These are phyloP conservation scores for Diarsia brunnea DNA, from an alignment of 2,888 invertebrate genomes.

Conservation along the genomic window DNA sequence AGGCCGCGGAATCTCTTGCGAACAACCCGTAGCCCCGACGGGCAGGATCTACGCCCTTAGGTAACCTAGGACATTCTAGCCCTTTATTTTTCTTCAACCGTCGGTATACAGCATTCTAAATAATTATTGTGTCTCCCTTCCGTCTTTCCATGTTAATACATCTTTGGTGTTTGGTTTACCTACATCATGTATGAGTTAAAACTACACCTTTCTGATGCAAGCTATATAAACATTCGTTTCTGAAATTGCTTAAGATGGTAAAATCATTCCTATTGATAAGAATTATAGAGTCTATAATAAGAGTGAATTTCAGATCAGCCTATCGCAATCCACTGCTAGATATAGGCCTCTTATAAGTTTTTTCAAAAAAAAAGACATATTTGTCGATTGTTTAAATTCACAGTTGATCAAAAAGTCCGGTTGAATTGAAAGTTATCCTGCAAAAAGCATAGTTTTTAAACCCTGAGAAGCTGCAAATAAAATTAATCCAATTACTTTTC, in stretches of 20 bases:
- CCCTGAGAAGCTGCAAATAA: background rate
- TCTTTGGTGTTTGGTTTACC: too few relatives aligned
- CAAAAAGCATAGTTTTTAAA: background rate
- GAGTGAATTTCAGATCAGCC: background rate
- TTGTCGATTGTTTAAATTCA: background rate
- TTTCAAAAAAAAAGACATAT: background rate
- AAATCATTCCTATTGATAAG: background rate
- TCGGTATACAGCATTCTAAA: too few relatives aligned
- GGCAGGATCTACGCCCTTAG: background rate
- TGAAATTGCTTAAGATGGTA: background rate
- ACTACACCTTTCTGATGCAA: background rate
- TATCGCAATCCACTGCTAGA: background rate
- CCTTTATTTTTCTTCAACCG: background rate
- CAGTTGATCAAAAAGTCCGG: background rate
- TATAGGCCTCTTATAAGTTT: background rate
- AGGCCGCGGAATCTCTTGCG: too few relatives aligned
- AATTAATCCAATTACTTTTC: background rate
- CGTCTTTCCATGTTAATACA: too few relatives aligned
- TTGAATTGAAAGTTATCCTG: background rate
- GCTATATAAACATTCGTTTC: background rate
- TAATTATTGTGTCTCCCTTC: too few relatives aligned
- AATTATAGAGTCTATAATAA: background rate
- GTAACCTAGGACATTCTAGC: background rate
- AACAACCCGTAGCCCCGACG: too few relatives aligned
- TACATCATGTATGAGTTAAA: background rate